phyloP scores from a whole-genome alignment of 2,797 vertebrate species.

The Propithecus deckenii region DNA sequence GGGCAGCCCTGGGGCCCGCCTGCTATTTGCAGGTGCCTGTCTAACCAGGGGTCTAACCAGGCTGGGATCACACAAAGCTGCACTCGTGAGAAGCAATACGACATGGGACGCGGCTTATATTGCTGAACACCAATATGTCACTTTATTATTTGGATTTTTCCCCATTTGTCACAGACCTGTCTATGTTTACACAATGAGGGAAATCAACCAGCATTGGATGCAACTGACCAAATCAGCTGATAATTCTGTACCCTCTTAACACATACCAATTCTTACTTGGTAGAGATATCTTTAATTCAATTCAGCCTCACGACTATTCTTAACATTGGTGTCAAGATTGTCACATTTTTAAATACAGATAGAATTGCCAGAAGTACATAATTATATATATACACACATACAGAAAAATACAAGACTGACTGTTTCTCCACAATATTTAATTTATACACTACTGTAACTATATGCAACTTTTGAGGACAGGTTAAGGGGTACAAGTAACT shows the following conservation, averaged over 20 bases:
- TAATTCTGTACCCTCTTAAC: constrained; percentile 82
- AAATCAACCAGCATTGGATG: constrained; percentile 82
- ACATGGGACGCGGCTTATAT: constrained; percentile 40
- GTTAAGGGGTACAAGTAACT: constrained; percentile 93
- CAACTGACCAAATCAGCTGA: constrained; percentile 76
- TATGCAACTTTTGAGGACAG: constrained; percentile 95
- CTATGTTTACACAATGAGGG: constrained; percentile 83
- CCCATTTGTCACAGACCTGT: constrained; percentile 81
- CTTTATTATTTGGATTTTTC: constrained; percentile 85
- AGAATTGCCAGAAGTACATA: constrained; percentile 88
- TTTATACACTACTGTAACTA: constrained; percentile 96
- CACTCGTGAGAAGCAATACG: constrained; percentile 27
- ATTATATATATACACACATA: constrained; percentile 86
- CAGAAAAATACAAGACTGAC: constrained; percentile 90
- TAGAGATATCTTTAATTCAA: constrained; percentile 69
- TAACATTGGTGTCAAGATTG: constrained; percentile 84
- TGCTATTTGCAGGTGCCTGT: not conserved
- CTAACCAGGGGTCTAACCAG: no score
- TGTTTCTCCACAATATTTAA: constrained; percentile 91
- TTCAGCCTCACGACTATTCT: constrained; percentile 82
- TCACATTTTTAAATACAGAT: constrained; percentile 88
- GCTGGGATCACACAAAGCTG: not conserved
- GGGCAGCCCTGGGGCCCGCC: not conserved
- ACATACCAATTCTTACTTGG: constrained; percentile 64
- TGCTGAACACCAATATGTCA: constrained; percentile 82